phyloP scores from a whole-genome alignment of 1,140 invertebrate species.

The Pogonognathellus flavescens region DNA sequence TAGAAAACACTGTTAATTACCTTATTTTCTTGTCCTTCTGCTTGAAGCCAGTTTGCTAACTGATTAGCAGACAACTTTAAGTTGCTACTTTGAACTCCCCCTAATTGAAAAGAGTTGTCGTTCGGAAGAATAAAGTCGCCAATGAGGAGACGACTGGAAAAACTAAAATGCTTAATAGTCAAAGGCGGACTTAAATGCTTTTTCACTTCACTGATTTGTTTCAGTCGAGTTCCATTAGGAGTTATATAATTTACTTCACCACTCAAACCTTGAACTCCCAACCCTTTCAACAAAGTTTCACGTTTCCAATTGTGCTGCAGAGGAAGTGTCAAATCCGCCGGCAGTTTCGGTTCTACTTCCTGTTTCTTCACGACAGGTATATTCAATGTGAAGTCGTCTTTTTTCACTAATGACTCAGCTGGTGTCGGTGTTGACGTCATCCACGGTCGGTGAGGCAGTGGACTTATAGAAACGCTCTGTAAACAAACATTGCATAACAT shows the following conservation, averaged over 20 bases:
- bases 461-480: slow-evolving; percentile 47
- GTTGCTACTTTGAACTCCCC: slow-evolving; percentile 30
- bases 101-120: slow-evolving; percentile 38
- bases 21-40: slow-evolving; percentile 72
- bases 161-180: slow-evolving; percentile 89
- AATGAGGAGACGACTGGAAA: slow-evolving; percentile 87
- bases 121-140: slow-evolving; percentile 87
- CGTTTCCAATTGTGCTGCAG: slow-evolving; percentile 89
- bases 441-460: slow-evolving; percentile 65
- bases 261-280: slow-evolving; percentile 58
- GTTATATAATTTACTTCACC: slow-evolving; percentile 62
- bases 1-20: slow-evolving; percentile 59
- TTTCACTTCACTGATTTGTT: slow-evolving; percentile 56
- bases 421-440: slow-evolving; percentile 66
- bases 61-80: slow-evolving; percentile 59
- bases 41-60: slow-evolving; percentile 69
- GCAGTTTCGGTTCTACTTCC: slow-evolving; percentile 57
- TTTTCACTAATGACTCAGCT: slow-evolving; percentile 67
- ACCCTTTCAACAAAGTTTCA: slow-evolving; percentile 76
- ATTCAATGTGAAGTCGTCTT: slow-evolving; percentile 69
- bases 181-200: slow-evolving; percentile 71
- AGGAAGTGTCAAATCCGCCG: slow-evolving; percentile 75
- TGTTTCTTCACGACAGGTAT: slow-evolving; percentile 31
- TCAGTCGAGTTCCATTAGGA: slow-evolving; percentile 38
- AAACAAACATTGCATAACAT: background rate